Evolutionary conservation across 2,888 invertebrate genomes (phyloP).

Genomic region (Bursaphelenchus okinawaensis): DNA sequence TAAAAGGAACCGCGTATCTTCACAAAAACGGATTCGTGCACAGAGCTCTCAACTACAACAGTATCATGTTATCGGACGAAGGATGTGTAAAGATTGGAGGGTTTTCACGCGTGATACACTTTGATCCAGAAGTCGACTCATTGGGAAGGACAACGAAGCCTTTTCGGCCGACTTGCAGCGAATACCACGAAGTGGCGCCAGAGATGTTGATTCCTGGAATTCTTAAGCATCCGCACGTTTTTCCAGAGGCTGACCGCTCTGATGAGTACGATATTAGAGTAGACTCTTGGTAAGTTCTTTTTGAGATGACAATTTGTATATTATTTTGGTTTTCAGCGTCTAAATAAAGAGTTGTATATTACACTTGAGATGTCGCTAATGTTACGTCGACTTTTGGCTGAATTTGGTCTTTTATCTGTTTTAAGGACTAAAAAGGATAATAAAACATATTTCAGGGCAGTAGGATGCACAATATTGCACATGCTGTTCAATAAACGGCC

Average conservation of each 20-base stretch:
- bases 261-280: neutral
- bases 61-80: neutral
- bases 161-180: neutral
- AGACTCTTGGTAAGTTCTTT: neutral
- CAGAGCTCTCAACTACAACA: neutral
- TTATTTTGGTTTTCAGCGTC: neutral
- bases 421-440: no score
- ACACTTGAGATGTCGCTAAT: no score
- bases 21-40: neutral
- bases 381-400: no score
- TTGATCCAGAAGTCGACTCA: neutral
- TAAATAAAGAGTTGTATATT: no score
- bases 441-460: neutral
- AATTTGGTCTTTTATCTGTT: no score
- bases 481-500: neutral
- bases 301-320: neutral
- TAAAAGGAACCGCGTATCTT: neutral
- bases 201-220: neutral
- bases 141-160: neutral
- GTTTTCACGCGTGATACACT: neutral
- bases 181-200: neutral
- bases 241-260: neutral
- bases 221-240: neutral
- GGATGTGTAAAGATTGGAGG: neutral
- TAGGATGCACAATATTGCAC: neutral